phyloP scores from a whole-genome alignment of 2,888 invertebrate species.

The Myopa testacea region DNA sequence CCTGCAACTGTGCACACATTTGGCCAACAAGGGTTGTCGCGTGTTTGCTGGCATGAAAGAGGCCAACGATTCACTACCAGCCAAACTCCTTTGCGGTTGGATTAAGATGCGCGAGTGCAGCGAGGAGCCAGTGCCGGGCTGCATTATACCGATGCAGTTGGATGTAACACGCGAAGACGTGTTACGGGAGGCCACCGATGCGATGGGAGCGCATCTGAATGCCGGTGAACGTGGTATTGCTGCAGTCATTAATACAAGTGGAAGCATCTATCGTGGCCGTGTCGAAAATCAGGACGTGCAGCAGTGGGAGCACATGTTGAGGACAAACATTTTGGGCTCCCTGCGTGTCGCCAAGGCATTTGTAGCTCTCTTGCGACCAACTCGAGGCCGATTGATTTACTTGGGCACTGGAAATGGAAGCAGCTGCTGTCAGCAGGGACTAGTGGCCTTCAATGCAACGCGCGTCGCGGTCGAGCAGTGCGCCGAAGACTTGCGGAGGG shows the following conservation, averaged over 20 bases:
- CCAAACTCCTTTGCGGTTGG: slow-evolving; percentile 73
- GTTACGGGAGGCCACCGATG: slow-evolving; percentile 82
- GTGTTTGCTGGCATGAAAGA: slow-evolving; percentile 81
- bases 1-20: slow-evolving; percentile 79
- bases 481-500: slow-evolving; percentile 78
- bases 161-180: slow-evolving; percentile 86
- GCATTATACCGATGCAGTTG: slow-evolving; percentile 78
- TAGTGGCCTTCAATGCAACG: slow-evolving; percentile 73
- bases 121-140: slow-evolving; percentile 67
- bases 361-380: slow-evolving; percentile 76
- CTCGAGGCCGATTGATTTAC: slow-evolving; percentile 77
- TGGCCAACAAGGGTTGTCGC: slow-evolving; percentile 79
- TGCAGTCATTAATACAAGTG: slow-evolving; percentile 87
- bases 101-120: slow-evolving; percentile 73
- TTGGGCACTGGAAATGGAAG: slow-evolving; percentile 71
- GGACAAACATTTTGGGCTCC: slow-evolving; percentile 78
- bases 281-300: slow-evolving; percentile 75
- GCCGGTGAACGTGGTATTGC: slow-evolving; percentile 84
- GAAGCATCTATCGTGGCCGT: slow-evolving; percentile 78
- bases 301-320: slow-evolving; percentile 76
- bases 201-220: slow-evolving; percentile 82
- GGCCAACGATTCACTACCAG: slow-evolving; percentile 72
- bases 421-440: slow-evolving; percentile 58
- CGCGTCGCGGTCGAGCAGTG: slow-evolving; percentile 85
- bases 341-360: slow-evolving; percentile 82